These are phyloP conservation scores for Cerastis leucographa DNA, from an alignment of 2,888 invertebrate species.

Conservation along the genomic window DNA sequence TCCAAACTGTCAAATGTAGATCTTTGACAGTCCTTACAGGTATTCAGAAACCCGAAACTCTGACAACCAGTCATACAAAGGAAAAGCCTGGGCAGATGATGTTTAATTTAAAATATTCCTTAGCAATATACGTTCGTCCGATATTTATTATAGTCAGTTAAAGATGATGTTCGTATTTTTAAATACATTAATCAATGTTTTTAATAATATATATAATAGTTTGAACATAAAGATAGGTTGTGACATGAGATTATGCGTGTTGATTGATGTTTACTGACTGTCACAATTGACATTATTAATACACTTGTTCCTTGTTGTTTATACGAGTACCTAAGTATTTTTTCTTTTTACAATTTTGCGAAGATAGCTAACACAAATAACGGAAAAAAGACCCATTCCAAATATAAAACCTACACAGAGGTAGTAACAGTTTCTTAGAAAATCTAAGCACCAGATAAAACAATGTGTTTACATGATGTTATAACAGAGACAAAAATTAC, in stretches of 20 bases:
- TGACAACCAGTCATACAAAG: no score
- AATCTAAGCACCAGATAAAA: neutral
- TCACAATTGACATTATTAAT: neutral
- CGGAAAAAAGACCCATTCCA: neutral
- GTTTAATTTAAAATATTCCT: neutral
- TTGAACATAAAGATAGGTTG: neutral
- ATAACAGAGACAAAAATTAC: slow-evolving; percentile 14
- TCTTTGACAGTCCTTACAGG: neutral
- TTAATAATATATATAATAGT: neutral
- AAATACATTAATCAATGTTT: neutral
- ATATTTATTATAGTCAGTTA: neutral
- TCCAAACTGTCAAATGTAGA: neutral
- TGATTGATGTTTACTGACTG: neutral
- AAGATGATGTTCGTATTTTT: neutral
- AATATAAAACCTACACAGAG: neutral
- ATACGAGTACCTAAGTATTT: no score
- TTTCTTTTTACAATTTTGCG: no score
- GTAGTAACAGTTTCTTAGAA: neutral
- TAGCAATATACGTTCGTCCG: neutral
- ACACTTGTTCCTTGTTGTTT: neutral
- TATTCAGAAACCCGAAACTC: neutral
- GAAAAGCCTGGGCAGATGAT: neutral
- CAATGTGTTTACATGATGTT: slow-evolving; percentile 1
- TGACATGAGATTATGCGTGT: neutral
- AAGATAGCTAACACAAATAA: neutral